Evolutionary conservation across 2,113 vertebrate species (phyloP).

Genomic region (Peromyscus polionotus): DNA sequence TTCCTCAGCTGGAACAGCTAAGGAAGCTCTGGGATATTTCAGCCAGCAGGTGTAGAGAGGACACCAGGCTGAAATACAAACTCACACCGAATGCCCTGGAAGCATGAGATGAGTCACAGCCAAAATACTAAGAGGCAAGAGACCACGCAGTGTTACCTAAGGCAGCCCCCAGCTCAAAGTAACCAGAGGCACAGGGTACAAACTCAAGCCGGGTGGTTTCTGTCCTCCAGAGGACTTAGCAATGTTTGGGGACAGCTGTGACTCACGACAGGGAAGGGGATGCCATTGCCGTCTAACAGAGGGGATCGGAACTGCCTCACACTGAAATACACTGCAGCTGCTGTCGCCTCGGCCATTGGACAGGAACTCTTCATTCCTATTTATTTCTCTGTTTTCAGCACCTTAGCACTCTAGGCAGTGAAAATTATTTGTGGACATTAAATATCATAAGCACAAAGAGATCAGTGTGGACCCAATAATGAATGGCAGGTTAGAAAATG

Average conservation of each 20-base stretch:
- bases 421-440: neutral
- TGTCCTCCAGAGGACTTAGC: neutral
- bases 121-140: neutral
- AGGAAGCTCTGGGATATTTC: neutral
- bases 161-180: neutral
- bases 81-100: neutral
- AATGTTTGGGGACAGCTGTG: neutral
- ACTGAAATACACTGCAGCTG: neutral
- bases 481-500: neutral
- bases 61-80: conserved; percentile 18
- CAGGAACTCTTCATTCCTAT: neutral
- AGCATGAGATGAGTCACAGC: neutral
- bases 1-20: neutral
- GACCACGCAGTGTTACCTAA: neutral
- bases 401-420: neutral
- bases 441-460: neutral
- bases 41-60: neutral
- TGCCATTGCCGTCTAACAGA: neutral
- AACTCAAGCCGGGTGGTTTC: neutral
- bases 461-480: neutral
- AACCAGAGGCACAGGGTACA: neutral
- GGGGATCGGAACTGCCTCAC: neutral
- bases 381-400: neutral
- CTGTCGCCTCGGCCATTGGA: neutral
- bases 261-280: neutral